Base-by-base conservation (phyloP, 1,140 invertebrate genomes). In the Panagrolaimus sp. region DNA sequence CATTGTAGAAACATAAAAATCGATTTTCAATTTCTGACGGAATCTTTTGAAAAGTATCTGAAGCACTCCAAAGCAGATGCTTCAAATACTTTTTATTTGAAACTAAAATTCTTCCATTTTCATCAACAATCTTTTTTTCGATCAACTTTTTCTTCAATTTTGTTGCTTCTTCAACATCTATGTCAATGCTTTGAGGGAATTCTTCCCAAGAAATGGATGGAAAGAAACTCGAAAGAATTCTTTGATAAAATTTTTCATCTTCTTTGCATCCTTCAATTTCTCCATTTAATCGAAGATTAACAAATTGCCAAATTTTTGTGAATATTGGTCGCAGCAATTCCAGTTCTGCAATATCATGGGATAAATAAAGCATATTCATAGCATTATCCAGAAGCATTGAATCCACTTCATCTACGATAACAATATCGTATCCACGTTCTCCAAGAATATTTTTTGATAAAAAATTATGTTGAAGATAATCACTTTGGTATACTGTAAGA, bases 321-420 rank as follows among this genome's bases (percentile, higher is more conserved):
- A 64, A 65, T 10, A 68, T 6, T 0, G 67, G 28, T 8, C 2
- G 6, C 1, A 68, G 67, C 32, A 28, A 15, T n/a, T 68, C 67
- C 15, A 68, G 26, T 9, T 43, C 67, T 10, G 48, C 17, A 68
- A 68, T 26, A 28, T 21, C 21, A 67, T 68, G 67, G 7, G 55
- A 65, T 15, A 68, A 28, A 67, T 68, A 68, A 0, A 68, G 9
- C 48, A 67, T 46, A 24, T 68, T 68, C 7, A 63, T 68, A n/a
- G 65, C 63, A 32, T 68, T 68, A 17, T 68, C 67, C 15, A 68
- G 10, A 26, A 68, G 67, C 67, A 68, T 68, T n/a, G 17, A 63
- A 24, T 68, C 67, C 0, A 68, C 67, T 68, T 68, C 67, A 65
- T 68, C 67, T 17, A 68, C 67, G n/a, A 68, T 68, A 17, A 44